A percentile compares a stretch with the other conserved stretches of the same genome.
Evolutionary conservation across 2,888 invertebrate species (phyloP).

Genomic region (Microctonus aethiopoides): DNA sequence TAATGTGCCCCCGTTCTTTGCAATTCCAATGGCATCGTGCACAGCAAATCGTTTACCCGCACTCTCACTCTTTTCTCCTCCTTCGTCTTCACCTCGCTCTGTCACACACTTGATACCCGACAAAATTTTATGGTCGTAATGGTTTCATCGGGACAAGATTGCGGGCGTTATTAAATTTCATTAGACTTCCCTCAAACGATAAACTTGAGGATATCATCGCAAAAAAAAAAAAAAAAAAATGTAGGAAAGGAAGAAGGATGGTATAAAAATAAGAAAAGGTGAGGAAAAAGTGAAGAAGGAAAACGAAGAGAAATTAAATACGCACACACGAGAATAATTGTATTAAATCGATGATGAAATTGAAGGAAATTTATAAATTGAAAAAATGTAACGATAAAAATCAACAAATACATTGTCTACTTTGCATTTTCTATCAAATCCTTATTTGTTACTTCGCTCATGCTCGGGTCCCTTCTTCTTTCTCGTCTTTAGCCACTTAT

Average conservation of each 20-base stretch:
- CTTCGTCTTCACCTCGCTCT: no score
- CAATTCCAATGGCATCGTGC: slow-evolving; percentile 38
- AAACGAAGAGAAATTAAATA: not conserved
- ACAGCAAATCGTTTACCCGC: slow-evolving; percentile 31
- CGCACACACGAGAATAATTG: not conserved
- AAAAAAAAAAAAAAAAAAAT: slow-evolving; percentile 11
- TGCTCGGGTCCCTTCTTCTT: slow-evolving; percentile 2
- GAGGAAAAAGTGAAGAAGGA: not conserved
- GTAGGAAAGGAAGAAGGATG: not conserved
- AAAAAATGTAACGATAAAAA: slow-evolving; percentile 21
- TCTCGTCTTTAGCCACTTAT: slow-evolving; percentile 15
- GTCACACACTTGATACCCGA: slow-evolving; percentile 2
- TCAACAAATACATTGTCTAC: slow-evolving; percentile 28
- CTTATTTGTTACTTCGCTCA: not conserved
- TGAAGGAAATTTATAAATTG: slow-evolving; percentile 7
- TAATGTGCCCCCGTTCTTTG: slow-evolving; percentile 47
- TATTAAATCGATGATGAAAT: not conserved
- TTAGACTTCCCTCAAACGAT: slow-evolving; percentile 15
- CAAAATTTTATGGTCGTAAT: slow-evolving; percentile 34
- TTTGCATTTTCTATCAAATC: slow-evolving; percentile 44
- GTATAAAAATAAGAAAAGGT: not conserved
- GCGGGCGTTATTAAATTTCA: slow-evolving; percentile 30
- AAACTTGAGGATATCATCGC: slow-evolving; percentile 17
- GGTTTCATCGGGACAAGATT: slow-evolving; percentile 31
- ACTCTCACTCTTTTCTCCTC: no score